Base-by-base conservation (phyloP, 2,888 invertebrate species). In the Stegophylla sp. region DNA sequence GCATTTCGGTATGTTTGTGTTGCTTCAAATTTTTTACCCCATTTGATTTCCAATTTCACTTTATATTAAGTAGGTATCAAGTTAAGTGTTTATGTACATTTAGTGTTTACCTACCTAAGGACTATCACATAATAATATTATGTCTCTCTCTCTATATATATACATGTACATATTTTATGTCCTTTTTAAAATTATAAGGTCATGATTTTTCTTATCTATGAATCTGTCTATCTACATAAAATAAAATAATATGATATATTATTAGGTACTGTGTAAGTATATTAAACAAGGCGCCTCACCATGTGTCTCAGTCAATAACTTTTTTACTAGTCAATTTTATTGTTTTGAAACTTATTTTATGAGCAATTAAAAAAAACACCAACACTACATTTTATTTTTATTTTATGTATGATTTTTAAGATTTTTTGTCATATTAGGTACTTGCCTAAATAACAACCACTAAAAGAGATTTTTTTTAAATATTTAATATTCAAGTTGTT, bases 111-210 rank as follows among this genome's bases (percentile, higher is more conserved):
- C 10, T 26, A 20, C 1, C 23, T 13, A 34, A 13, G 3, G 28
- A 23, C n/a, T 7, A 17, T 12, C 28, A 26, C 41, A 13, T 56
- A 56, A 43, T n/a, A 41, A n/a, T n/a, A n/a, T n/a, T n/a, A n/a
- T n/a, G n/a, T n/a, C n/a, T n/a, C n/a, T n/a, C n/a, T 72, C 13
- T 56, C 23, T 28, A 12, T 3, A 15, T 23, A 17, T 43, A 3
- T 23, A 23, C 20, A 20, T 23, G 26, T 26, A 2, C 1, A 43
- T 15, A 59, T 53, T 66, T 79, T 71, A 41, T 79, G 79, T 48
- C 71, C 79, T 79, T 79, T 79, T 79, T 59, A 12, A 79, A 61
- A 45, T 79, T 41, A 51, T 79, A 71, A 71, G 79, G 79, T 79
- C 79, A 79, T 69, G 69, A 48, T 45, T 79, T 69, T 79, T 61